These are phyloP conservation scores for Cosmia pyralina DNA, from an alignment of 2,888 invertebrate species.

Conservation along the genomic window DNA sequence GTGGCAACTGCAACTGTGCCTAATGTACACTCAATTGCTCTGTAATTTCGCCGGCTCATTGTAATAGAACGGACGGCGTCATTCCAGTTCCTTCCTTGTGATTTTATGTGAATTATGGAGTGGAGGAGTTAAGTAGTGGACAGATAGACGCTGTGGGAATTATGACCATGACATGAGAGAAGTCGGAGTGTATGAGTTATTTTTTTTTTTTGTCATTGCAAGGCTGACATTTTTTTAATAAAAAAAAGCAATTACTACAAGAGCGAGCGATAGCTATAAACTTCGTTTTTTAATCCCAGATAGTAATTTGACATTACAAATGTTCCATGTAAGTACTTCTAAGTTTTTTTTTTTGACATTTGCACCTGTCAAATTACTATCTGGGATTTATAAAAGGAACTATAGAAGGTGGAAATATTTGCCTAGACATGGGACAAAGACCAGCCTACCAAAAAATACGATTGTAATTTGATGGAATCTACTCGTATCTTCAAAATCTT, in stretches of 20 bases:
- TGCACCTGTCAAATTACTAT: no score
- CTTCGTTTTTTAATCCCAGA: no score
- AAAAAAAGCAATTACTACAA: no score
- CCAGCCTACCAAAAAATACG: neutral
- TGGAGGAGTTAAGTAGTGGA: neutral
- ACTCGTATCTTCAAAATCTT: no score
- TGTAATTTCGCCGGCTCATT: constrained; percentile 53
- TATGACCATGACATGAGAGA: constrained; percentile 1
- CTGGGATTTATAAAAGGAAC: no score
- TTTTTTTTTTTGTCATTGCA: no score
- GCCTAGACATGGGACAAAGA: neutral
- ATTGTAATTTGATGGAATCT: neutral
- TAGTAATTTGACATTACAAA: no score
- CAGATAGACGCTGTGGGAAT: neutral
- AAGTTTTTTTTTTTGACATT: no score
- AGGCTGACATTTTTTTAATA: no score
- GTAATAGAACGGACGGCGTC: constrained; percentile 50
- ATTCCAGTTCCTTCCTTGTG: constrained; percentile 20
- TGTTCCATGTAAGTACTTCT: no score
- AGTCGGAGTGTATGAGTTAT: neutral
- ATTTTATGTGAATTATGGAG: constrained; percentile 43
- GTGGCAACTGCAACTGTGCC: constrained; percentile 53
- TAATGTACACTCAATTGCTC: constrained; percentile 57
- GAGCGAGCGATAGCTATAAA: no score
- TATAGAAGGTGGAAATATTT: neutral